Evolutionary conservation across 2,888 invertebrate genomes (phyloP), one percentile per base, ranked within the genome.

Genomic region (Hipparchia semele): DNA sequence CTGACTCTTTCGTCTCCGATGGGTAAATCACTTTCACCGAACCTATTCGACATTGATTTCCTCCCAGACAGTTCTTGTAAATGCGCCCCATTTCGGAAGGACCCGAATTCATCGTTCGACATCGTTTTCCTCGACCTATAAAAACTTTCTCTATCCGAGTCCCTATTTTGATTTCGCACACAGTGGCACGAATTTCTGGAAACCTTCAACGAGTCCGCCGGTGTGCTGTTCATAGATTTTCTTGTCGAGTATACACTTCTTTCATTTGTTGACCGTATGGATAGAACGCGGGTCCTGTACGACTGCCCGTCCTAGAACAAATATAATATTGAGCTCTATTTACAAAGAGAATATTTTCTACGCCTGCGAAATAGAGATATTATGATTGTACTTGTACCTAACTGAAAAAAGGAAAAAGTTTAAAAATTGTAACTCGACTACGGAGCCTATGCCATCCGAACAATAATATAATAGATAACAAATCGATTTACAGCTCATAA

Each of bases 201-300:
- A n/a, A 84, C 82, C 79, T 87, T 90, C 46, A 87, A 76, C 8
- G 83, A 81, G 62, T 91, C 91, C 3, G 80, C 80, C 3, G 87
- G 86, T 8, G 86, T 82, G 54, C 87, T 81, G 76, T 87, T 91
- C 69, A 89, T 81, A 4, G 92, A 91, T 79, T 92, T 94, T 73
- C 92, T 84, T 5, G 87, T 80, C 7, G 89, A 86, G 77, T 89
- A 91, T 54, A 87, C 78, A 77, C 89, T 88, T 76, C 92, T 85
- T 4, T 92, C 93, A 73, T 91, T 91, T 39, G 91, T 87, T 12
- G 94, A 93, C 2, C 94, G 90, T 76, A 93, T 90, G 23, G 94
- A 94, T 74, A 93, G 78, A 71, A 92, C 87, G 33, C 93, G 82
- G 5, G 94, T 94, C 75, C 93, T 85, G 75, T 89, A 93, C 0